phyloP scores from a whole-genome alignment of 1,140 invertebrate species.

The Mizuhopecten yessoensis region DNA sequence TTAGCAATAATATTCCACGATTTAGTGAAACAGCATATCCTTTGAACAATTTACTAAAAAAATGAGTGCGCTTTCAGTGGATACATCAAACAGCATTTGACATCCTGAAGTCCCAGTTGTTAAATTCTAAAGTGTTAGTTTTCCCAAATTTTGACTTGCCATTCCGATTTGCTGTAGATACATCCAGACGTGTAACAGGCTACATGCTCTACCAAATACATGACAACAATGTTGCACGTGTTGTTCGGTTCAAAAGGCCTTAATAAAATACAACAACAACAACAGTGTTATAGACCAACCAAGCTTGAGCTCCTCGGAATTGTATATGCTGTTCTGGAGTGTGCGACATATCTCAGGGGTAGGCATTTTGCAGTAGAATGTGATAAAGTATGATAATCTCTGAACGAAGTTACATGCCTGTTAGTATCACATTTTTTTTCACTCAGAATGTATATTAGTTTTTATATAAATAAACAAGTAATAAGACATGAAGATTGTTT shows the following conservation, averaged over 20 bases:
- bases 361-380: too few species aligned
- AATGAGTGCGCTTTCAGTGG: constrained; percentile 43
- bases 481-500: too few species aligned
- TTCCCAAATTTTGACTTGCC: constrained; percentile 43
- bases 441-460: too few species aligned
- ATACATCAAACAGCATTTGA: constrained; percentile 46
- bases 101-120: constrained; percentile 41
- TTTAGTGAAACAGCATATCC: not conserved
- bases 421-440: too few species aligned
- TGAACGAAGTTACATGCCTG: too few species aligned
- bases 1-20: constrained; percentile 16
- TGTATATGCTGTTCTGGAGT: not conserved
- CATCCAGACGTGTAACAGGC: constrained; percentile 41
- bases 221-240: not conserved
- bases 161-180: constrained; percentile 41
- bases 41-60: constrained; percentile 22
- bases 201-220: constrained; percentile 55
- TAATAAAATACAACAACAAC: not conserved
- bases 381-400: too few species aligned
- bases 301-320: constrained; percentile 55
- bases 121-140: constrained; percentile 41
- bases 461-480: too few species aligned
- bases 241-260: constrained; percentile 48
- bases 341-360: too few species aligned
- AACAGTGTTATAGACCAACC: constrained; percentile 54